Percentiles rank a stretch among this genome's conserved stretches.
Conservation (phyloP, 2,113 vertebrate genomes). For the Esox niger region DNA sequence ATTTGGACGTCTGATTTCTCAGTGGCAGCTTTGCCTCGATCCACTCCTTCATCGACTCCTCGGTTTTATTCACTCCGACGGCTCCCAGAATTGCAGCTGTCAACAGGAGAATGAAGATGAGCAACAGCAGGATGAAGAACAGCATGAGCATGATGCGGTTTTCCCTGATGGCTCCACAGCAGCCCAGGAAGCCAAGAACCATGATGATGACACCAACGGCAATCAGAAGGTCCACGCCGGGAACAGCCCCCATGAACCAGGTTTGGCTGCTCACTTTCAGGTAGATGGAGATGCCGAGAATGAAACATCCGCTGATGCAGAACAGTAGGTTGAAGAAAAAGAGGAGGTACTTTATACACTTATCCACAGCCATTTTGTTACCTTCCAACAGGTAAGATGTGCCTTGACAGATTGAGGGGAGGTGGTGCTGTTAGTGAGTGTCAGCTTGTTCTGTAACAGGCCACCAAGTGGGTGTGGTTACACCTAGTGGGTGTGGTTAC, state of each 20-base stretch:
- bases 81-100: slow-evolving; percentile 63
- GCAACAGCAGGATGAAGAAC: slow-evolving; percentile 69
- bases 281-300: slow-evolving; percentile 83
- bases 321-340: slow-evolving; percentile 90
- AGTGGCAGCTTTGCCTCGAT: slow-evolving; percentile 30
- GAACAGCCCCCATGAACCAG: slow-evolving; percentile 6
- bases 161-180: slow-evolving; percentile 83
- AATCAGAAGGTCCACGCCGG: slow-evolving; percentile 64
- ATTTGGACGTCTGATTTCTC: fast-evolving
- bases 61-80: slow-evolving; percentile 35
- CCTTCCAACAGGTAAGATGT: neutral
- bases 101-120: slow-evolving; percentile 70
- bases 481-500: too few relatives aligned
- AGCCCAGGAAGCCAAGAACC: slow-evolving; percentile 87
- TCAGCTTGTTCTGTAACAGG: too few relatives aligned
- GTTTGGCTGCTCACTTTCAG: slow-evolving; percentile 63
- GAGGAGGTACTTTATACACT: slow-evolving; percentile 82
- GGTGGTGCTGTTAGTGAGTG: too few relatives aligned
- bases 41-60: slow-evolving; percentile 33
- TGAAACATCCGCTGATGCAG: slow-evolving; percentile 85
- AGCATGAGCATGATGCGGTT: slow-evolving; percentile 82
- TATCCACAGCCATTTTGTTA: slow-evolving; percentile 79
- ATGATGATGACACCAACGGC: slow-evolving; percentile 77
- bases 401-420: neutral
- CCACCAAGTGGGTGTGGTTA: too few relatives aligned